Evolutionary conservation across 2,113 vertebrate genomes (phyloP).

Genomic region (Odobenus rosmarus): DNA sequence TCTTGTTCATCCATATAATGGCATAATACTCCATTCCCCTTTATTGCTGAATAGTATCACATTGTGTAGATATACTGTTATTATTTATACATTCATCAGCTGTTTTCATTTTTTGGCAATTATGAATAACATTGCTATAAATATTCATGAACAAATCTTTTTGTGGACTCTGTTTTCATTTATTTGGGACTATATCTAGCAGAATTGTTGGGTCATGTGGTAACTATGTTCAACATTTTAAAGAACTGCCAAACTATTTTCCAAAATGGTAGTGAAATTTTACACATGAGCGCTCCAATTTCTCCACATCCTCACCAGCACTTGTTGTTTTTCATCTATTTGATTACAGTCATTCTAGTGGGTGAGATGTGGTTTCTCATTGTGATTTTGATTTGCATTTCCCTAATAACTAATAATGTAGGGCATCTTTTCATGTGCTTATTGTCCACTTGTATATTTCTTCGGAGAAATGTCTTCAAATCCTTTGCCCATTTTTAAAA

Average conservation of each 20-base stretch:
- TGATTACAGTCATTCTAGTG: neutral
- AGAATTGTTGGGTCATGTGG: neutral
- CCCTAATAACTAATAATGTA: neutral
- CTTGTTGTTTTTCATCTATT: slow-evolving; percentile 4
- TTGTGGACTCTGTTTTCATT: slow-evolving; percentile 42
- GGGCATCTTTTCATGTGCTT: neutral
- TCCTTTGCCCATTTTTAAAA: neutral
- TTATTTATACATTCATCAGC: neutral
- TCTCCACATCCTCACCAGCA: neutral
- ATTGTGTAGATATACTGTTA: neutral
- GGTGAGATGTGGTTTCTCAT: neutral
- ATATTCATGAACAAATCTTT: slow-evolving; percentile 7
- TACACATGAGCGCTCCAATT: neutral
- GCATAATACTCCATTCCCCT: neutral
- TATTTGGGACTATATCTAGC: neutral
- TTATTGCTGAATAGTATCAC: neutral
- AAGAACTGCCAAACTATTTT: slow-evolving; percentile 43
- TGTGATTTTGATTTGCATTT: neutral
- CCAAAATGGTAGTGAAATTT: neutral
- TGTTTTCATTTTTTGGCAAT: neutral
- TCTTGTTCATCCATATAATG: neutral
- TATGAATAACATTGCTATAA: neutral
- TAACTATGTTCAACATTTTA: slow-evolving; percentile 2
- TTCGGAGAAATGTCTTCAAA: slow-evolving; percentile 2
- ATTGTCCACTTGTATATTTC: neutral